Evolutionary conservation across 1,140 invertebrate species (phyloP).

Genomic region (Aporrectodea caliginosa): DNA sequence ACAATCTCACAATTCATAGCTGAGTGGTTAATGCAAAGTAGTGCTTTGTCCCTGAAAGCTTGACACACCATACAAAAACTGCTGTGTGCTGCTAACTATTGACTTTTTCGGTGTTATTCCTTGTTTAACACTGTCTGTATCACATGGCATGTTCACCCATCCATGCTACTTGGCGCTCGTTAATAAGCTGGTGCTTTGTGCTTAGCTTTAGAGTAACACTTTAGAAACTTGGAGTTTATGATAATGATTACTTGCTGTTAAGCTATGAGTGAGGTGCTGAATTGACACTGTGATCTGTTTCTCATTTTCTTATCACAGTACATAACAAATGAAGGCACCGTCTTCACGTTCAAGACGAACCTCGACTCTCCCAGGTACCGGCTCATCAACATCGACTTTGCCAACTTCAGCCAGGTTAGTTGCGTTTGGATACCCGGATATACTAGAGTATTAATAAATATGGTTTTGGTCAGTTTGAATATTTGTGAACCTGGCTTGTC

Average conservation of each 20-base stretch:
- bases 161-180: background rate
- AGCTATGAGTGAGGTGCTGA: background rate
- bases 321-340: constrained; percentile 79
- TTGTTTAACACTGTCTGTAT: background rate
- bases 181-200: too few relatives aligned
- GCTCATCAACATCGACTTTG: constrained; percentile 83
- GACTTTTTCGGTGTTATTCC: background rate
- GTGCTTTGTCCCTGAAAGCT: background rate
- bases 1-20: background rate
- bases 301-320: constrained; percentile 62
- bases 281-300: background rate
- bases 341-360: constrained; percentile 87
- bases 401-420: constrained; percentile 61
- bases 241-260: too few relatives aligned
- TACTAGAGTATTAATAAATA: background rate
- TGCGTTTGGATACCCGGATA: background rate
- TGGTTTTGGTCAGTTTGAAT: background rate
- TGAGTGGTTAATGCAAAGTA: constrained; percentile 3
- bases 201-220: too few relatives aligned
- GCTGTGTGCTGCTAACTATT: background rate
- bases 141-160: background rate
- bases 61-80: background rate
- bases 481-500: background rate
- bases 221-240: too few relatives aligned
- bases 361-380: constrained; percentile 87